Base-by-base conservation (phyloP, 2,113 vertebrate species). In the Elaphurus davidianus region DNA sequence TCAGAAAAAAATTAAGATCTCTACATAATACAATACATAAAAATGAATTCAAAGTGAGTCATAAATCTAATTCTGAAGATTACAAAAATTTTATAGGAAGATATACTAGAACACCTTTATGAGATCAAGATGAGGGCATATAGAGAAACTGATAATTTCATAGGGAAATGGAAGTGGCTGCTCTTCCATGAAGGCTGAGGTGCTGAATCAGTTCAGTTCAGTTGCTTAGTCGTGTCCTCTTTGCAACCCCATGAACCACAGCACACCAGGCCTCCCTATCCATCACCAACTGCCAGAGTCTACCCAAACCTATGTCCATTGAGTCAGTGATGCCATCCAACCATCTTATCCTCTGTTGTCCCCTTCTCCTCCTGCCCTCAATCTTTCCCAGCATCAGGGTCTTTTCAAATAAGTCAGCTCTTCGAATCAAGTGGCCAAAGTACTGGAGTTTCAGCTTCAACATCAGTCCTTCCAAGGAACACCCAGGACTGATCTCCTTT, bases 41-140 rank as follows among this genome's bases (percentile, higher is more conserved):
- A 86, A 94, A 59, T 64, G 93, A 96, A 93, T 78, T 90, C 33
- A 47, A 93, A 93, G 36, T 64, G 67, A 59, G 78, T 57, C 59
- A 81, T 40, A 85, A 74, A 55, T 50, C 57, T 67, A 54, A 60
- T 36, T 74, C n/a, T 91, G 71, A 87, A 86, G 57, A 59, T 79
- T 74, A 57, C 23, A 54, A 91, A 50, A 90, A 14, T 82, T 91
- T 74, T 90, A 74, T 13, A 94, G 59, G 40, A 79, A 52, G 89
- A 40, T 64, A 93, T 36, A 23, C 16, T 40, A 88, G 57, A 96
- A 55, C 57, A 79, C 27, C 33, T 94, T 67, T 79, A 87, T 87
- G 27, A 94, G 64, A 81, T 43, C 36, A 86, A 57, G 14, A 40
- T 90, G 85, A 86, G 33, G 78, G 54, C 15, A 76, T 62, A 89